phyloP scores from a whole-genome alignment of 2,113 vertebrate species.

The Hyla sarda region DNA sequence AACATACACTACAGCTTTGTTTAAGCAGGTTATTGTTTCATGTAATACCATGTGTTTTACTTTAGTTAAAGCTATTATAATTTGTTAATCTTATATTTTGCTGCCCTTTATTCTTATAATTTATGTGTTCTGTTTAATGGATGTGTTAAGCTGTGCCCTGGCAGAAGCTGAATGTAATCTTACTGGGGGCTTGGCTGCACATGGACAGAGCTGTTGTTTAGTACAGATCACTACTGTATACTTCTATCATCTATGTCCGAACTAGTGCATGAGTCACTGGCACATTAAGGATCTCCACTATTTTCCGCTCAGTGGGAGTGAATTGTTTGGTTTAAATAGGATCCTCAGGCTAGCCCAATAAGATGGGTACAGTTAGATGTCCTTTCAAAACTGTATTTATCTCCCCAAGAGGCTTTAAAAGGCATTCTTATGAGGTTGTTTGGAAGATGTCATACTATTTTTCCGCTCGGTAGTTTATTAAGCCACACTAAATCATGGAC shows the following conservation, averaged over 20 bases:
- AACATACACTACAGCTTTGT: constrained; percentile 33
- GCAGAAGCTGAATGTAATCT: constrained; percentile 56
- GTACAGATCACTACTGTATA: constrained; percentile 46
- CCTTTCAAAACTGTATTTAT: constrained; percentile 52
- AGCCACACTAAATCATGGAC: not conserved
- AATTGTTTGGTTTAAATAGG: constrained; percentile 52
- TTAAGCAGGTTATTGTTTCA: constrained; percentile 59
- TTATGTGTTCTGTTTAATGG: constrained; percentile 56
- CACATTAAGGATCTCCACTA: constrained; percentile 45
- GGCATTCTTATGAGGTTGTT: constrained; percentile 31
- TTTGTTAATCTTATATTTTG: constrained; percentile 59
- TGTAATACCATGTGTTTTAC: constrained; percentile 53
- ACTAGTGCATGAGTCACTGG: constrained; percentile 44
- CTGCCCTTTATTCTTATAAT: constrained; percentile 56
- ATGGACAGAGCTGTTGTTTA: constrained; percentile 40
- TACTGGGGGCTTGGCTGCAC: constrained; percentile 50
- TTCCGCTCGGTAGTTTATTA: not conserved
- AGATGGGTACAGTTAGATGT: constrained; percentile 51
- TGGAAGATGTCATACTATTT: constrained; percentile 31
- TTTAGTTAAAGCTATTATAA: constrained; percentile 59
- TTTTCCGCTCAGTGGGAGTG: constrained; percentile 42
- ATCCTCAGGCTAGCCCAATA: constrained; percentile 40
- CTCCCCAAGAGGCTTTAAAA: constrained; percentile 47
- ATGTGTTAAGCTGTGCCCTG: constrained; percentile 55
- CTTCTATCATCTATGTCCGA: constrained; percentile 41